phyloP scores from a whole-genome alignment of 1,140 invertebrate species.

The Oedothorax gibbosus region DNA sequence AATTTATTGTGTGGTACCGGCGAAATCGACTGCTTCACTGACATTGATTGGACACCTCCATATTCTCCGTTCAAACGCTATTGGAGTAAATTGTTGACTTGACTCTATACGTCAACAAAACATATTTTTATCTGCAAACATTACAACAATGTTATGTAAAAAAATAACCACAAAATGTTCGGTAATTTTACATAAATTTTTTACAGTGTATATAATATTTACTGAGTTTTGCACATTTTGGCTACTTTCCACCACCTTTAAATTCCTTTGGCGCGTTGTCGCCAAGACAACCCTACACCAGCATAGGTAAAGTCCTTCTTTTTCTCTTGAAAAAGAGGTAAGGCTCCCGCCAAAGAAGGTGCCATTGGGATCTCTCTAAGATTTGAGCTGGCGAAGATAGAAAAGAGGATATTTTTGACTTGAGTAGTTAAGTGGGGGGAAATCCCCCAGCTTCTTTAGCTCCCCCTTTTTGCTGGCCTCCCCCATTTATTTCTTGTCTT shows the following conservation, averaged over 20 bases:
- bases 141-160: too few species aligned
- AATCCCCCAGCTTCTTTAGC: slow-evolving; percentile 38
- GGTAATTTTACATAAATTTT: too few species aligned
- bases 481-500: slow-evolving; percentile 35
- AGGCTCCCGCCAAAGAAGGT: slow-evolving; percentile 34
- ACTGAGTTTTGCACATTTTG: too few species aligned
- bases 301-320: slow-evolving; percentile 40
- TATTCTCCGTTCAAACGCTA: too few species aligned
- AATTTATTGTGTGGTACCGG: too few species aligned
- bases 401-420: slow-evolving; percentile 57
- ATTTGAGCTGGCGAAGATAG: slow-evolving; percentile 30
- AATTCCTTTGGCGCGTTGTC: background rate
- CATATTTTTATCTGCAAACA: too few species aligned
- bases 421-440: slow-evolving; percentile 61
- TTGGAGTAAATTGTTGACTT: too few species aligned
- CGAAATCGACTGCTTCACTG: too few species aligned
- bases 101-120: too few species aligned
- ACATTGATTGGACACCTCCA: too few species aligned
- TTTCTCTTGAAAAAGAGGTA: slow-evolving; percentile 28
- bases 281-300: slow-evolving; percentile 3
- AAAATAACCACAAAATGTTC: too few species aligned
- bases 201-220: too few species aligned
- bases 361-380: slow-evolving; percentile 56
- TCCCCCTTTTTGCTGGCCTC: slow-evolving; percentile 1
- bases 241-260: background rate